These are phyloP conservation scores for Hirtodrosophila alboralis DNA, from an alignment of 2,888 invertebrate genomes.

Conservation along the genomic window DNA sequence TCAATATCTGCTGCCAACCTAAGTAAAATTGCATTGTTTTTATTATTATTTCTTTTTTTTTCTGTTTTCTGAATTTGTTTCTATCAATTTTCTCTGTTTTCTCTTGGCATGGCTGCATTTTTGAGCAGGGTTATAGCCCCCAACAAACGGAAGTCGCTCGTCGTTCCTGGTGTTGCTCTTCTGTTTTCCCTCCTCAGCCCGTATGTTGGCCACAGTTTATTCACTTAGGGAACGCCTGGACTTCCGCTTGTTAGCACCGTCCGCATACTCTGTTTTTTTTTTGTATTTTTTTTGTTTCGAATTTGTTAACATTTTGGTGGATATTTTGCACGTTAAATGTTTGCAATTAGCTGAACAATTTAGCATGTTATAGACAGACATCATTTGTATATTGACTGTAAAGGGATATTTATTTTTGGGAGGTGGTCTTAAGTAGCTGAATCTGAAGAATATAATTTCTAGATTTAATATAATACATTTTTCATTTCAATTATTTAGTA, in stretches of 20 bases:
- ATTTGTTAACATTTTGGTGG: constrained; percentile 29
- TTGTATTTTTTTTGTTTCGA: constrained; percentile 16
- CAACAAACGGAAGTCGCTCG: constrained; percentile 56
- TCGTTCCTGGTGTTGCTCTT: constrained; percentile 32
- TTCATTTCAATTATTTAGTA: too few relatives aligned
- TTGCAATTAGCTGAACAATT: constrained; percentile 51
- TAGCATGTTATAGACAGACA: background rate
- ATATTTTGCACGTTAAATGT: constrained; percentile 43
- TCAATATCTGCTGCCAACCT: constrained; percentile 57
- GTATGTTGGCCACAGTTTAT: constrained; percentile 66
- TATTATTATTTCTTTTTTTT: too few relatives aligned
- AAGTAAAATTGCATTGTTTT: constrained; percentile 57
- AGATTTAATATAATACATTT: too few relatives aligned
- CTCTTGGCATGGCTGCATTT: constrained; percentile 8
- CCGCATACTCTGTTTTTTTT: constrained; percentile 8
- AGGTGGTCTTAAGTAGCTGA: background rate
- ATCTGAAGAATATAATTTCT: background rate
- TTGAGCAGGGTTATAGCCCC: constrained; percentile 34
- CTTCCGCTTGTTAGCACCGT: constrained; percentile 61
- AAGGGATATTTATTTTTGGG: background rate
- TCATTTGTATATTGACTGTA: background rate
- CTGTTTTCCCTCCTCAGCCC: constrained; percentile 10
- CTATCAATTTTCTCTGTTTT: constrained; percentile 1
- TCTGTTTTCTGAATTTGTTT: background rate
- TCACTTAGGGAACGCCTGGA: constrained; percentile 67